A percentile compares a stretch with the other conserved stretches of the same genome.
Evolutionary conservation across 1,140 invertebrate genomes (phyloP).

Genomic region (Hycleus phaleratus): DNA sequence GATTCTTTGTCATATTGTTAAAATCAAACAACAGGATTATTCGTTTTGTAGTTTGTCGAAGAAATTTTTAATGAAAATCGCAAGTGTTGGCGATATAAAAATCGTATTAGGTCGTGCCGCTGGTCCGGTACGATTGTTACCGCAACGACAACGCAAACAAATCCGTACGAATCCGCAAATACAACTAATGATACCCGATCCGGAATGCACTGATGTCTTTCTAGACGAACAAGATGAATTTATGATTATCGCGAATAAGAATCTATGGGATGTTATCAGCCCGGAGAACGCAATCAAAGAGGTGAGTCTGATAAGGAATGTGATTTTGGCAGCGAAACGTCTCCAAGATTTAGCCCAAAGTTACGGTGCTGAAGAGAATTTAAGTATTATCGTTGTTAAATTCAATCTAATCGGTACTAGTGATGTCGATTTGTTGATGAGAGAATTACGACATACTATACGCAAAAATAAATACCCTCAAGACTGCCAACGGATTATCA

Average conservation of each 20-base stretch:
- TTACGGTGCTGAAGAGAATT: constrained; percentile 71
- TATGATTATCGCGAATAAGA: constrained; percentile 69
- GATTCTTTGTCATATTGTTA: constrained; percentile 63
- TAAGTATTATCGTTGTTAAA: constrained; percentile 68
- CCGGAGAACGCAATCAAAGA: constrained; percentile 67
- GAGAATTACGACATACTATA: constrained; percentile 65
- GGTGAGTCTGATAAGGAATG: constrained; percentile 63
- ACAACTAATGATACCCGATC: constrained; percentile 62
- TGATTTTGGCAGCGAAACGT: constrained; percentile 69
- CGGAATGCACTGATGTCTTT: constrained; percentile 61
- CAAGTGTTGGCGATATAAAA: constrained; percentile 62
- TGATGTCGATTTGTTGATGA: constrained; percentile 66
- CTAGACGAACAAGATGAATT: constrained; percentile 75
- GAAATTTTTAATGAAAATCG: constrained; percentile 59
- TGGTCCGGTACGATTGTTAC: constrained; percentile 50
- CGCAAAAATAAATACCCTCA: constrained; percentile 44
- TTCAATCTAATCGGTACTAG: constrained; percentile 52
- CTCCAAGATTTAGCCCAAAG: constrained; percentile 74
- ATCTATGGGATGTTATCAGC: constrained; percentile 68
- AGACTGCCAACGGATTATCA: constrained; percentile 36
- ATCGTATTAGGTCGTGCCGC: constrained; percentile 60
- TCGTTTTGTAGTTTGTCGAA: constrained; percentile 35
- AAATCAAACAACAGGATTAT: constrained; percentile 44
- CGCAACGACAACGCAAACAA: constrained; percentile 49
- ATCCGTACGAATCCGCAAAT: constrained; percentile 57